Evolutionary conservation across 2,797 vertebrate species (phyloP).

Genomic region (Nannoperca obscura): DNA sequence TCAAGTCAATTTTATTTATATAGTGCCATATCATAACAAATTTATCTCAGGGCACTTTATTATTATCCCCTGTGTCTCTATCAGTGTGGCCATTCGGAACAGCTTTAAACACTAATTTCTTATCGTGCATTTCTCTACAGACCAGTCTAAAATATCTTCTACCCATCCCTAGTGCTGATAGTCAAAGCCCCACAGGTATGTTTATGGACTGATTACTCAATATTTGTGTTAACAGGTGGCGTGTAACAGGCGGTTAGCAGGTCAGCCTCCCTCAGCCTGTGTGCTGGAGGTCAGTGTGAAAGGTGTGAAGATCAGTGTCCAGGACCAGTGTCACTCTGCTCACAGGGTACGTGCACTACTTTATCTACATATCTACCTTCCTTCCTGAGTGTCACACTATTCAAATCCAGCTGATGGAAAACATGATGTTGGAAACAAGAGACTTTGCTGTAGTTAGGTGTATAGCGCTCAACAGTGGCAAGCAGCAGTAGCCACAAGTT

Average conservation of each 20-base stretch:
- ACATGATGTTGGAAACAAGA: background rate
- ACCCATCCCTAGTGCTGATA: background rate
- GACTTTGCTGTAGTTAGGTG: background rate
- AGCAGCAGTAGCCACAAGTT: conserved; percentile 10
- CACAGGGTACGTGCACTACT: conserved; percentile 80
- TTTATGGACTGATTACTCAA: background rate
- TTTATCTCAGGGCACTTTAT: too few species aligned
- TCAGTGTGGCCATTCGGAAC: background rate
- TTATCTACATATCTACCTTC: background rate
- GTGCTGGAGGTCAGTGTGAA: conserved; percentile 93
- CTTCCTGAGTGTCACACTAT: background rate
- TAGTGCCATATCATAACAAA: too few species aligned
- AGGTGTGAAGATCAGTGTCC: conserved; percentile 92
- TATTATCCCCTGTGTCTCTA: too few species aligned
- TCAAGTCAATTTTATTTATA: too few species aligned
- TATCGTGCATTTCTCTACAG: background rate
- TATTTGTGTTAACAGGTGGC: conserved; percentile 88
- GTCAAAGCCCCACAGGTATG: background rate
- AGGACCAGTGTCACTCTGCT: conserved; percentile 88
- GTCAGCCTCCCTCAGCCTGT: conserved; percentile 91
- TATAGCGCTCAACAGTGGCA: background rate
- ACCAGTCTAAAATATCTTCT: background rate
- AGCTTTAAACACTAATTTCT: background rate
- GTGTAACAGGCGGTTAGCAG: conserved; percentile 88
- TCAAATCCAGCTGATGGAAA: background rate